Evolutionary conservation across 1,140 invertebrate species (phyloP), one percentile per base, ranked within the genome.

Genomic region (Drosophila kanapiae): DNA sequence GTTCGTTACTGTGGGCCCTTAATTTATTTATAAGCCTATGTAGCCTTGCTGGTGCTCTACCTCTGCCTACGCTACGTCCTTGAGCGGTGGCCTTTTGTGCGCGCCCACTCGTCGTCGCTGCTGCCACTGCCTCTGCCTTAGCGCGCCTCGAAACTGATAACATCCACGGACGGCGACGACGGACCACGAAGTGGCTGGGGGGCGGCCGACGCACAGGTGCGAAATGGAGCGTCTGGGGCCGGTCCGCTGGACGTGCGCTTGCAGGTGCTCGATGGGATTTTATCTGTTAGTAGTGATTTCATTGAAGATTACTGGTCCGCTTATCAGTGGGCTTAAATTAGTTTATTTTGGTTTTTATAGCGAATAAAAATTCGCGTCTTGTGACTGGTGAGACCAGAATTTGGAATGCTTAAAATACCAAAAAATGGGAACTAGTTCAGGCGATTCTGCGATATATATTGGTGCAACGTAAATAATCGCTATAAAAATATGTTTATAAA

Each of bases 131-230:
- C 54, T 45, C 23, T 71, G 75, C 60, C 58, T 84, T 79, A 80
- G 81, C 81, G 77, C 81, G 81, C 81, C 77, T 68, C 60, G 43
- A 23, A 74, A 65, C 83, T 86, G 84, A 86, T 86, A 86, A 86
- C 83, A 86, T 87, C 61, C 75, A 80, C 70, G 60, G 58, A 31
- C 35, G 60, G 33, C 43, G 58, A 31, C 35, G 60, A 38, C 43
- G 16, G 38, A 42, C 51, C 69, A 33, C 27, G 35, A 54, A 51
- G 35, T 58, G 70, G 56, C 60, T 33, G 57, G 82, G 64, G 76
- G 75, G 65, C 64, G 83, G 62, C 47, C 38, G 31, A 54, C 27
- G 56, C 37, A 68, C 72, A 63, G 75, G 67, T 82, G 79, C 35
- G 16, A 23, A 27, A 40, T 47, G 14, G 47, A 33, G 35, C 57